phyloP scores from a whole-genome alignment of 2,888 invertebrate genomes.

The Drosophila atripex region DNA sequence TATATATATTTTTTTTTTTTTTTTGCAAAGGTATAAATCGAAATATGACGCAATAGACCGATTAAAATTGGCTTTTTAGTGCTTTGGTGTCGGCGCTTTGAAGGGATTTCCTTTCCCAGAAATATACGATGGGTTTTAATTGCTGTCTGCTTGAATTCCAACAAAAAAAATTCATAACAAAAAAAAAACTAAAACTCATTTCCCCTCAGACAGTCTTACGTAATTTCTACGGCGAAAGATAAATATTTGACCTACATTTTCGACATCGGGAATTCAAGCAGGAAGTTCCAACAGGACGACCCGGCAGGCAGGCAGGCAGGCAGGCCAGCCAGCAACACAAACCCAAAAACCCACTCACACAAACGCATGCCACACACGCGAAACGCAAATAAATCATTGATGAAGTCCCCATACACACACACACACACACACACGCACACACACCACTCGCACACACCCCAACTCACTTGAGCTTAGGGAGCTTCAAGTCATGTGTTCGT shows the following conservation, averaged over 20 bases:
- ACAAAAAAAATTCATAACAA: neutral
- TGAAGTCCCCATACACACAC: slow-evolving; percentile 46
- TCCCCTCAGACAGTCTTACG: slow-evolving; percentile 38
- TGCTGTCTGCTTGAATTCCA: slow-evolving; percentile 25
- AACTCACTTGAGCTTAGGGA: slow-evolving; percentile 17
- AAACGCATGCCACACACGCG: slow-evolving; percentile 60
- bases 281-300: slow-evolving; percentile 68
- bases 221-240: slow-evolving; percentile 31
- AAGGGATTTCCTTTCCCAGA: slow-evolving; percentile 32
- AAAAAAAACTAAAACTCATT: slow-evolving; percentile 23
- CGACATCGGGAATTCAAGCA: slow-evolving; percentile 56
- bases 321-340: slow-evolving; percentile 23
- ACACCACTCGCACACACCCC: slow-evolving; percentile 6
- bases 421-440: slow-evolving; percentile 4
- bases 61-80: slow-evolving; percentile 28
- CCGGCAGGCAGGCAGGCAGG: slow-evolving; percentile 40
- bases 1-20: neutral
- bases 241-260: slow-evolving; percentile 74
- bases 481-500: slow-evolving; percentile 39
- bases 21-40: slow-evolving; percentile 2
- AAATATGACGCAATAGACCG: slow-evolving; percentile 32
- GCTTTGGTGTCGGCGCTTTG: slow-evolving; percentile 31
- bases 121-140: slow-evolving; percentile 32
- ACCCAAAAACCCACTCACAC: slow-evolving; percentile 1
- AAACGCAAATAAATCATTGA: slow-evolving; percentile 78